phyloP scores from a whole-genome alignment of 2,888 invertebrate genomes.

The Aporophyla nigra region DNA sequence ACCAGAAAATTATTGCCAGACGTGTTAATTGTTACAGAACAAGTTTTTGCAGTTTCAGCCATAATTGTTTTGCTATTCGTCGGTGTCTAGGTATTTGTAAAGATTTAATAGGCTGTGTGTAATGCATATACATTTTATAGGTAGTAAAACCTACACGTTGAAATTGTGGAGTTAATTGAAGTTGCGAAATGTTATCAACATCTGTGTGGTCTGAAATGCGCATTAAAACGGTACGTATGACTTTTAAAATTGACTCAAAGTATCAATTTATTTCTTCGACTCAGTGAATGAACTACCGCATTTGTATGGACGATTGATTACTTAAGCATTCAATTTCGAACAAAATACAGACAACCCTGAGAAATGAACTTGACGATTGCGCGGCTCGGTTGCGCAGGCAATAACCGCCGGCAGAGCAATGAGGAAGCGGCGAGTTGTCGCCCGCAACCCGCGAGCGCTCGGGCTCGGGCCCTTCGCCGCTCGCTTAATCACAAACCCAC shows the following conservation, averaged over 20 bases:
- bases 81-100: constrained; percentile 30
- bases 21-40: constrained; percentile 51
- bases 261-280: constrained; percentile 44
- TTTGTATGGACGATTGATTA: constrained; percentile 58
- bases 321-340: constrained; percentile 59
- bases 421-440: constrained; percentile 84
- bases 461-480: constrained; percentile 64
- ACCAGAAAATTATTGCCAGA: constrained; percentile 37
- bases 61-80: constrained; percentile 36
- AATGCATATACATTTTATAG: constrained; percentile 22
- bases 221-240: constrained; percentile 14
- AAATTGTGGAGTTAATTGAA: constrained; percentile 29
- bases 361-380: constrained; percentile 72
- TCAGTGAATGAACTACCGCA: constrained; percentile 49
- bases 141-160: constrained; percentile 23
- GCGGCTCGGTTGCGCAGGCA: constrained; percentile 64
- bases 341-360: constrained; percentile 66
- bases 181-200: constrained; percentile 26
- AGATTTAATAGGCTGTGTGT: constrained; percentile 44
- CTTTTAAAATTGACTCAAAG: constrained; percentile 30
- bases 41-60: constrained; percentile 46
- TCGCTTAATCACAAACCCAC: constrained; percentile 76
- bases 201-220: constrained; percentile 32
- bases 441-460: constrained; percentile 75
- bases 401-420: constrained; percentile 80